Percentiles rank a stretch among this genome's conserved stretches.
phyloP scores from a whole-genome alignment of 2,797 vertebrate species.

The Pyrocephalus nanus region DNA sequence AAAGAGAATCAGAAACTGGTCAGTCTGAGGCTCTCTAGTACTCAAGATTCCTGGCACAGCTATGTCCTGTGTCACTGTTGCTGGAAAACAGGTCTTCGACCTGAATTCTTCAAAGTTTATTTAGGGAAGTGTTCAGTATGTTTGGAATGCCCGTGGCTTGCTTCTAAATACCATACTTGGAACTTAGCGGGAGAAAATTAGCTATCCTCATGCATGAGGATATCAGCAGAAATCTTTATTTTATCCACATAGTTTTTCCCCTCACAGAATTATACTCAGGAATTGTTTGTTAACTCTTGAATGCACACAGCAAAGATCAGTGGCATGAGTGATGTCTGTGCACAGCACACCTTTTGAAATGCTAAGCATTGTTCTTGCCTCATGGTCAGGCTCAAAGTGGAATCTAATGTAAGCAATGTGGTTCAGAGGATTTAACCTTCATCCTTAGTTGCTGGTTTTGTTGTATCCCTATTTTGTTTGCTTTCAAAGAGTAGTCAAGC shows the following conservation, averaged over 20 bases:
- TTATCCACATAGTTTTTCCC: neutral
- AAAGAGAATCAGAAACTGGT: neutral
- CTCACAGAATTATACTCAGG: neutral
- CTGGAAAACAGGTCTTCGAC: neutral
- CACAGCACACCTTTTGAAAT: neutral
- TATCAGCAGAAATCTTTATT: neutral
- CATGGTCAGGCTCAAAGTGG: neutral
- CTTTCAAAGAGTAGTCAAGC: neutral
- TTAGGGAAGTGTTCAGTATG: neutral
- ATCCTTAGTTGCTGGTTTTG: neutral
- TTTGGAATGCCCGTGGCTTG: conserved; percentile 3
- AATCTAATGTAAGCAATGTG: neutral
- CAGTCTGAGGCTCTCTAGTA: neutral
- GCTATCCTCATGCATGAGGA: neutral
- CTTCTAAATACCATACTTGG: conserved; percentile 5
- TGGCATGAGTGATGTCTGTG: neutral
- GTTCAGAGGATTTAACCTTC: neutral
- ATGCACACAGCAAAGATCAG: neutral
- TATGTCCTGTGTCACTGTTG: neutral
- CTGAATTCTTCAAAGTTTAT: neutral
- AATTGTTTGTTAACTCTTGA: neutral
- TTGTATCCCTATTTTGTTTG: neutral
- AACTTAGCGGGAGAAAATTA: neutral
- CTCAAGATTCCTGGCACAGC: neutral
- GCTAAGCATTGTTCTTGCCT: neutral